phyloP scores from a whole-genome alignment of 2,888 invertebrate species.

The Nowickia ferox region DNA sequence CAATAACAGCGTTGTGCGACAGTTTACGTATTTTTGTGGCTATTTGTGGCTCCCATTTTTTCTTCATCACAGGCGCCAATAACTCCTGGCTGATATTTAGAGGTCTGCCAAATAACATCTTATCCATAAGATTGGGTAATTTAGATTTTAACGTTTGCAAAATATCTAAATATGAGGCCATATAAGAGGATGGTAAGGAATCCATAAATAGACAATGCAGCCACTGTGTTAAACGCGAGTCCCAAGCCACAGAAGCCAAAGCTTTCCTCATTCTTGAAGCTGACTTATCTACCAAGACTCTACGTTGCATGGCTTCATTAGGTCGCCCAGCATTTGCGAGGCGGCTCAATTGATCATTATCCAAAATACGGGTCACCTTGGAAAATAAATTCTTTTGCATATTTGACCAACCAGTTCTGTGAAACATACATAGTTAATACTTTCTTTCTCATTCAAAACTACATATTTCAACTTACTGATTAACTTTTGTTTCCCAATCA shows the following conservation, averaged over 20 bases:
- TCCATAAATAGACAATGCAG: conserved; percentile 89
- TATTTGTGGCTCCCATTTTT: conserved; percentile 89
- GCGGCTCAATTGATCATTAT: conserved; percentile 87
- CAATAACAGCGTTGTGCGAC: conserved; percentile 87
- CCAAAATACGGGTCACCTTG: conserved; percentile 87
- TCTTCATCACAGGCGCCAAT: conserved; percentile 85
- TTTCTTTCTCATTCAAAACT: neutral
- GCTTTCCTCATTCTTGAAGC: conserved; percentile 87
- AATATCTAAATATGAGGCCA: conserved; percentile 90
- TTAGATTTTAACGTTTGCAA: conserved; percentile 89
- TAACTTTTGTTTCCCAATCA: conserved; percentile 89
- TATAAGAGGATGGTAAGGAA: conserved; percentile 86
- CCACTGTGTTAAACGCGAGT: conserved; percentile 89
- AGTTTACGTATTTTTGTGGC: conserved; percentile 88
- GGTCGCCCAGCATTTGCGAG: conserved; percentile 85
- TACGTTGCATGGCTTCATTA: conserved; percentile 88
- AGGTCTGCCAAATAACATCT: conserved; percentile 87
- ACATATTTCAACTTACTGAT: conserved; percentile 84
- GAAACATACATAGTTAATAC: conserved; percentile 62
- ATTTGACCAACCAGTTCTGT: conserved; percentile 86
- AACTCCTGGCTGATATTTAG: conserved; percentile 86
- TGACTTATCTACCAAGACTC: conserved; percentile 89
- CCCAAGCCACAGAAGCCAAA: conserved; percentile 90
- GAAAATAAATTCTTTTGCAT: conserved; percentile 87
- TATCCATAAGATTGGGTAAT: conserved; percentile 89